These are phyloP conservation scores for Drosophila saltans DNA, from an alignment of 1,140 invertebrate species.

Conservation along the genomic window DNA sequence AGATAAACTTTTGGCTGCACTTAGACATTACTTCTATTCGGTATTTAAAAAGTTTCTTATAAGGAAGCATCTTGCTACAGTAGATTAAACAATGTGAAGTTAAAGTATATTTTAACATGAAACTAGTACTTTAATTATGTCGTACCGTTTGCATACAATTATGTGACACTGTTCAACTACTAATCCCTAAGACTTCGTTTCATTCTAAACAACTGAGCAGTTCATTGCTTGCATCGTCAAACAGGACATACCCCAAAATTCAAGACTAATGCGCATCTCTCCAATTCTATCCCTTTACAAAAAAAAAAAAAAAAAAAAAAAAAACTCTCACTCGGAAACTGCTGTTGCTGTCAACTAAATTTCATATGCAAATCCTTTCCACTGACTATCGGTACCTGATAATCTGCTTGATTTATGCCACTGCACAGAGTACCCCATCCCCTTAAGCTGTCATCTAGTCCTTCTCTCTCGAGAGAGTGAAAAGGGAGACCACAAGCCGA, in stretches of 20 bases:
- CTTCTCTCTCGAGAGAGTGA: neutral
- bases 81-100: too few species aligned
- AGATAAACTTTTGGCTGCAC: too few species aligned
- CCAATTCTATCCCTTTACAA: neutral
- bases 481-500: neutral
- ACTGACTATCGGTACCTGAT: slow-evolving; percentile 72
- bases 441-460: neutral
- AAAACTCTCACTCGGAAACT: too few species aligned
- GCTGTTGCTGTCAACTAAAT: slow-evolving; percentile 65
- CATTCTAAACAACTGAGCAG: neutral
- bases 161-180: too few species aligned
- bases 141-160: too few species aligned
- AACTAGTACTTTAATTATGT: too few species aligned
- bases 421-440: slow-evolving; percentile 37
- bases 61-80: too few species aligned
- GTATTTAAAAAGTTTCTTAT: too few species aligned
- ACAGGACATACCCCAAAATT: neutral
- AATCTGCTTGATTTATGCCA: slow-evolving; percentile 74
- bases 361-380: slow-evolving; percentile 73
- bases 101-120: too few species aligned
- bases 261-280: slow-evolving; percentile 1
- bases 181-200: neutral
- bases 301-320: too few species aligned
- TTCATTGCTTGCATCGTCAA: neutral
- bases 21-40: too few species aligned